phyloP scores from a whole-genome alignment of 2,888 invertebrate genomes.

The Volucella zonaria region DNA sequence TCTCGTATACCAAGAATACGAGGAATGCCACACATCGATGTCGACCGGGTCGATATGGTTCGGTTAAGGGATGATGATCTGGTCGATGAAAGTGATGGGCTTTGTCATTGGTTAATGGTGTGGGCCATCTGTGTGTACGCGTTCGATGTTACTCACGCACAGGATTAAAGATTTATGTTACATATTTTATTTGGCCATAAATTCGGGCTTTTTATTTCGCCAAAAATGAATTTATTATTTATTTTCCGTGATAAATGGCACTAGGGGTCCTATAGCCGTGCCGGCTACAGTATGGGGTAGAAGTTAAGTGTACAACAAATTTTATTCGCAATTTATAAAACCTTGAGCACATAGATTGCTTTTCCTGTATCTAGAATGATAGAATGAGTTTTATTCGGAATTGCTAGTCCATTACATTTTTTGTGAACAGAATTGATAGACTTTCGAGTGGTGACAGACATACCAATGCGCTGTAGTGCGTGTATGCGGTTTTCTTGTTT shows the following conservation, averaged over 20 bases:
- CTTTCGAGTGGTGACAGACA: no score
- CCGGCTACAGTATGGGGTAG: conserved; percentile 33
- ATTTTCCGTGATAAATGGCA: conserved; percentile 67
- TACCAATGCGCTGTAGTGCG: no score
- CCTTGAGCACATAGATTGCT: no score
- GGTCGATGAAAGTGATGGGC: conserved; percentile 69
- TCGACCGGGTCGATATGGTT: conserved; percentile 62
- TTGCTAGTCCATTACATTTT: no score
- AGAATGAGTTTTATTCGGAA: no score
- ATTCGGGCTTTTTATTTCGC: conserved; percentile 74
- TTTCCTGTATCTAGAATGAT: no score
- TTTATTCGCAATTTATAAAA: neutral
- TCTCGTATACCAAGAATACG: neutral
- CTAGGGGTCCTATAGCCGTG: neutral
- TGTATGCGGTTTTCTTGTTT: no score
- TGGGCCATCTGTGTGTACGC: conserved; percentile 66
- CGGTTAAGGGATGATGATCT: conserved; percentile 68
- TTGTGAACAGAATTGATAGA: no score
- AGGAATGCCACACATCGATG: conserved; percentile 19
- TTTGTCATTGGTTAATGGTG: conserved; percentile 71
- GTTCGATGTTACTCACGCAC: conserved; percentile 71
- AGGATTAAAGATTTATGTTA: conserved; percentile 75
- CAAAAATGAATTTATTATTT: conserved; percentile 74
- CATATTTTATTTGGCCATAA: conserved; percentile 75
- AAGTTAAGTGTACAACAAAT: conserved; percentile 9